Evolutionary conservation across 2,888 invertebrate genomes (phyloP), one percentile per base, ranked within the genome.

Genomic region (Dascillus cervinus): DNA sequence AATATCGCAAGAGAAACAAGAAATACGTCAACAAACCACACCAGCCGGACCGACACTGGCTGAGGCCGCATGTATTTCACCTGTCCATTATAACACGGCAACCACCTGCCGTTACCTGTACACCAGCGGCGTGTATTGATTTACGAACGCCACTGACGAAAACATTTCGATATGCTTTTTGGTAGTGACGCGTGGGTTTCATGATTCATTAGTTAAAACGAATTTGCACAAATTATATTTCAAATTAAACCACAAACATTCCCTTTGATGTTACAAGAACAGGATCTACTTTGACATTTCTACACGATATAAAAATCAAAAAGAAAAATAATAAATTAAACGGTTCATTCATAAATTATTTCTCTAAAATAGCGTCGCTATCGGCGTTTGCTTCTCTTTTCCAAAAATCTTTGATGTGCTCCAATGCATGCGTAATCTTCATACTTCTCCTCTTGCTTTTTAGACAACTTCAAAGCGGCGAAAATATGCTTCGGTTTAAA

Each of bases 401-500:
- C 56, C 21, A 60, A 43, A 11, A 50, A 41, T 29, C 62, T 42
- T 28, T 60, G 52, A 38, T 63, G 60, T 3, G 56, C 63, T 2
- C 63, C 64, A 11, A 62, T 39, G 33, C 62, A 60, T 9, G 56
- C 49, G 44, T 57, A 63, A 41, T 64, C 59, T 30, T 57, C 58
- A 17, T 56, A 52, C 29, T 50, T 50, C 22, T 52, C 50, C n/a
- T 50, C 45, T 11, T 54, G 71, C 1, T 77, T 75, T 47, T 77
- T 72, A 41, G 77, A 77, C 13, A 84, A 62, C 44, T 78, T 76
- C 31, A 84, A 62, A 1, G 82, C 82, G n/a, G 77, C 76, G 55
- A 83, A 80, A 13, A 82, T 79, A 52, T 83, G 82, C 36, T 82
- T 67, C 0, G 83, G 82, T 47, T 79, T 79, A 52, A 84, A 85